Conservation (phyloP, 1,140 invertebrate genomes). For the Idris sp. region DNA sequence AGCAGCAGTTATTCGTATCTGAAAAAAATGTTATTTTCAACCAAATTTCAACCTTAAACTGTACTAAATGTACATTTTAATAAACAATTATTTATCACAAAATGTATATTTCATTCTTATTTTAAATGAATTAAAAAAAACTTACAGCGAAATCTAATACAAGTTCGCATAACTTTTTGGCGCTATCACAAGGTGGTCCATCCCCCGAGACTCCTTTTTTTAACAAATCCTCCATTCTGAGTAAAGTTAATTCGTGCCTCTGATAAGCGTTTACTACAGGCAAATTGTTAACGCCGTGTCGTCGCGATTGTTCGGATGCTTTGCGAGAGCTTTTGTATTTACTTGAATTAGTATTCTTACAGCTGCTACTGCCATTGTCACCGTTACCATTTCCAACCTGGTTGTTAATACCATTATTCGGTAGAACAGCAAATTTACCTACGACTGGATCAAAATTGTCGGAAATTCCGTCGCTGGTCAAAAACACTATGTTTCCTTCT, state of each 20-base stretch:
- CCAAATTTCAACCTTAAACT: no score
- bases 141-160: conserved; percentile 87
- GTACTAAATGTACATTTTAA: conserved; percentile 1
- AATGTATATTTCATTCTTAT: no score
- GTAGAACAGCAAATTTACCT: conserved; percentile 90
- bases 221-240: conserved; percentile 90
- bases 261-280: conserved; percentile 89
- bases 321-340: conserved; percentile 77
- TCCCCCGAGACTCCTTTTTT: conserved; percentile 84
- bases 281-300: conserved; percentile 76
- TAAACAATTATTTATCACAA: no score
- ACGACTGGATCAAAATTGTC: conserved; percentile 97
- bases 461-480: conserved; percentile 94
- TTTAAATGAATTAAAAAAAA: conserved; percentile 21
- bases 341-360: conserved; percentile 66
- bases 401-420: conserved; percentile 42
- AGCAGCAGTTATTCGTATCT: conserved; percentile 84
- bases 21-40: no score
- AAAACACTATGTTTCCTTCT: conserved; percentile 90
- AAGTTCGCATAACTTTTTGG: conserved; percentile 85
- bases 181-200: conserved; percentile 78
- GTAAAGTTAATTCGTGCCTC: conserved; percentile 87
- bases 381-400: conserved; percentile 10
- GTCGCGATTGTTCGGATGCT: conserved; percentile 66
- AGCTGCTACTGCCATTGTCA: conserved; percentile 14